Percentiles rank a stretch among this genome's conserved stretches.
These are phyloP conservation scores for Phalanger gymnotis DNA, from an alignment of 2,797 vertebrate species.

Conservation along the genomic window DNA sequence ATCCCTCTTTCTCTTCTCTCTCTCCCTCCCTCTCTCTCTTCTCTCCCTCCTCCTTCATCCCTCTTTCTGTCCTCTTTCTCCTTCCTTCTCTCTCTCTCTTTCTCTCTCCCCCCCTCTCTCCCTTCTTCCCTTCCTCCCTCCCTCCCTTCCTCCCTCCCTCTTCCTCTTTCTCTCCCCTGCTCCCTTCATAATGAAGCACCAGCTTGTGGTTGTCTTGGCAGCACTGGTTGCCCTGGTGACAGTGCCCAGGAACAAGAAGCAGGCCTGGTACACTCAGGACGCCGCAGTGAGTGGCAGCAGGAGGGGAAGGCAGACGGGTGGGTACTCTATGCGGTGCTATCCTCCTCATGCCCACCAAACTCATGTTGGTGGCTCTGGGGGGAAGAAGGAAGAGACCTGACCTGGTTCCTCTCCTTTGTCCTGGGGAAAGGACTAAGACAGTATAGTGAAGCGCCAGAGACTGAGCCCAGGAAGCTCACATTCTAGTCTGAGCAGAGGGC, in stretches of 20 bases:
- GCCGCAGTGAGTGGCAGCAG: not conserved
- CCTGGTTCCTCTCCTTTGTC: fast-evolving
- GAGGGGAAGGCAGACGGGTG: not conserved
- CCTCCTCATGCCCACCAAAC: not conserved
- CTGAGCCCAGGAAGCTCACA: not conserved
- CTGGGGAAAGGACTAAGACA: not conserved
- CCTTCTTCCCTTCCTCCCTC: too few relatives aligned
- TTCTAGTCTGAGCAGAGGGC: not conserved
- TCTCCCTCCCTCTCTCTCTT: not conserved
- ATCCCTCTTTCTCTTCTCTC: too few relatives aligned
- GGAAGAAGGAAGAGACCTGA: not conserved
- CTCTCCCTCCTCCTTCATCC: not conserved
- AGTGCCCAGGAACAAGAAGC: not conserved
- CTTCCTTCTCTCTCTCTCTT: not conserved
- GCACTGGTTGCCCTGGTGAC: constrained; percentile 56
- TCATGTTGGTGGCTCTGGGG: not conserved
- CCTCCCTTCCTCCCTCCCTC: not conserved
- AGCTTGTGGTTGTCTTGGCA: constrained; percentile 63
- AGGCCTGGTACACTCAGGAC: constrained; percentile 32
- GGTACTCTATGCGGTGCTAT: not conserved
- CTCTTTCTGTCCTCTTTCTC: too few relatives aligned
- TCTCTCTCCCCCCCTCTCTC: too few relatives aligned
- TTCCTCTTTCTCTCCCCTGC: not conserved
- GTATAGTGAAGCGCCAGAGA: not conserved
- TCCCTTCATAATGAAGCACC: constrained; percentile 53